phyloP scores from a whole-genome alignment of 2,888 invertebrate genomes.

The Macrophya alboannulata region DNA sequence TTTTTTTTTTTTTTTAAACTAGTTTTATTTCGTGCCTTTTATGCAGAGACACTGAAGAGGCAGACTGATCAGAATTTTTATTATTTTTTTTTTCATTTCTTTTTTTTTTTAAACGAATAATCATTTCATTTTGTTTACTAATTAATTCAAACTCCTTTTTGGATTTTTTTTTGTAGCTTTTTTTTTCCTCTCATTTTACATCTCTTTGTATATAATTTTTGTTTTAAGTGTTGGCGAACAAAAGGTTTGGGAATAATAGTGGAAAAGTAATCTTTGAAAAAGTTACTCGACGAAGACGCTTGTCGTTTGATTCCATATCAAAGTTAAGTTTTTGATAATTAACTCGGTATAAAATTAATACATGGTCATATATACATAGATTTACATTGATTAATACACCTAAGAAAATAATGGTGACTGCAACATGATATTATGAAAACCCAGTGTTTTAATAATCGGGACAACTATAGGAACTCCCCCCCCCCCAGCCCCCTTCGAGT shows the following conservation, averaged over 20 bases:
- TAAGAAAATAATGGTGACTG: conserved; percentile 33
- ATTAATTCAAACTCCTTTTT: neutral
- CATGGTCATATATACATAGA: conserved; percentile 8
- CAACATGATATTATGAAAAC: conserved; percentile 53
- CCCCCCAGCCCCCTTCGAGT: neutral
- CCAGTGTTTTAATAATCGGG: conserved; percentile 51
- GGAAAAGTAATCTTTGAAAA: conserved; percentile 54
- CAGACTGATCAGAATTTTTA: conserved; percentile 31
- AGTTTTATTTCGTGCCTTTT: conserved; percentile 42
- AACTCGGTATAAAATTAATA: conserved; percentile 49
- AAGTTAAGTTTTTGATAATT: conserved; percentile 55
- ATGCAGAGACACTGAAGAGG: conserved; percentile 46
- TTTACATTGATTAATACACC: conserved; percentile 22
- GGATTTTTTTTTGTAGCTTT: neutral
- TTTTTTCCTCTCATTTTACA: neutral
- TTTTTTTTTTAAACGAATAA: neutral
- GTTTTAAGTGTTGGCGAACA: conserved; percentile 31
- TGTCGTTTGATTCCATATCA: conserved; percentile 60
- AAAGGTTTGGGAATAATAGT: conserved; percentile 50
- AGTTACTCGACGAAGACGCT: conserved; percentile 60
- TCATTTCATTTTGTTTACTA: conserved; percentile 38
- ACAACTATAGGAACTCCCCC: neutral
- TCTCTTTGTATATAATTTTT: conserved; percentile 42
- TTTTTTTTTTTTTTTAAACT: conserved; percentile 46
- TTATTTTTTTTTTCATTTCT: neutral